Percentiles rank a stretch among this genome's conserved stretches.
Evolutionary conservation across 2,888 invertebrate species (phyloP).

Genomic region (Phanerotoma sp.): DNA sequence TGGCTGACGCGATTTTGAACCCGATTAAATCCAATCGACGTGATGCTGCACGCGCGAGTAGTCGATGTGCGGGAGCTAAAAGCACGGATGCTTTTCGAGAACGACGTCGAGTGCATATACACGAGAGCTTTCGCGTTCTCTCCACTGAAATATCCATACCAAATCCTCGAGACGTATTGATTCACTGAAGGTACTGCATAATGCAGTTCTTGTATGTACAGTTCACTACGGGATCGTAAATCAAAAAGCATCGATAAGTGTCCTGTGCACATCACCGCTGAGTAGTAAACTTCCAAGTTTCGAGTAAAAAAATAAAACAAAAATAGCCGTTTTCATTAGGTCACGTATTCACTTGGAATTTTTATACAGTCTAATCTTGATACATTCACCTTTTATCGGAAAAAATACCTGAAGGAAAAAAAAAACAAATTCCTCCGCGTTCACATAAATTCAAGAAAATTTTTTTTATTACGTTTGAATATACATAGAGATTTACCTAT

Average conservation of each 20-base stretch:
- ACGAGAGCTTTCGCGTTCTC: neutral
- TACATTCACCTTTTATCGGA: neutral
- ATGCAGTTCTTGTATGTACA: slow-evolving; percentile 1
- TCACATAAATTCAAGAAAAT: slow-evolving; percentile 9
- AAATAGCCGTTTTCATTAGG: neutral
- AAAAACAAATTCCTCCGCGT: neutral
- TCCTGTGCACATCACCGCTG: no score
- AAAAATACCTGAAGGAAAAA: neutral
- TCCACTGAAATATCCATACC: slow-evolving; percentile 10
- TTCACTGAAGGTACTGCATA: slow-evolving; percentile 5
- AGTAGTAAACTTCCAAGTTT: no score
- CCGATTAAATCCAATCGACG: slow-evolving; percentile 12
- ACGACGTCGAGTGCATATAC: slow-evolving; percentile 1
- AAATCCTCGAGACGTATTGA: slow-evolving; percentile 10
- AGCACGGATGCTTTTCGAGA: neutral
- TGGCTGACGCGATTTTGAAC: slow-evolving; percentile 7
- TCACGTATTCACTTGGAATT: neutral
- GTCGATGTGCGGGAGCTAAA: neutral
- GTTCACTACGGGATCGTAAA: neutral
- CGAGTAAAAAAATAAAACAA: neutral
- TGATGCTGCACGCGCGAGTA: slow-evolving; percentile 6
- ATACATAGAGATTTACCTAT: neutral
- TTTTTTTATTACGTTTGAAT: slow-evolving; percentile 8
- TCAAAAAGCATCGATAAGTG: neutral
- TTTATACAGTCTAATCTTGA: neutral